Evolutionary conservation across 2,888 invertebrate genomes (phyloP).

Genomic region (Phortica okadai): DNA sequence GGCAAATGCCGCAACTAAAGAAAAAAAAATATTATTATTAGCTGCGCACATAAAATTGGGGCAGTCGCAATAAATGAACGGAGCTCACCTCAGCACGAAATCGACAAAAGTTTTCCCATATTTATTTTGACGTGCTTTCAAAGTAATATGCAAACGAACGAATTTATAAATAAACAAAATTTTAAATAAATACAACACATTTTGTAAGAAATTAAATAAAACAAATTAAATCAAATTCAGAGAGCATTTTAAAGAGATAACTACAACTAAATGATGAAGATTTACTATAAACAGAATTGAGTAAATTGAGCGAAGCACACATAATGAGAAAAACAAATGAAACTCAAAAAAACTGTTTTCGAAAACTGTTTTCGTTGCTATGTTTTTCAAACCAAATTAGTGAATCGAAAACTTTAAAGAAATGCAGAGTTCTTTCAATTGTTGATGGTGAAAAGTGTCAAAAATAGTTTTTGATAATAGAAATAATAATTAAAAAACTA

Average conservation of each 20-base stretch:
- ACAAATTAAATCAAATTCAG: not conserved
- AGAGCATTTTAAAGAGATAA: not conserved
- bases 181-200: not conserved
- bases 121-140: not conserved
- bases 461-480: too few relatives aligned
- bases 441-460: too few relatives aligned
- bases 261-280: not conserved
- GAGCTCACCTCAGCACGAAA: not conserved
- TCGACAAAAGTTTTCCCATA: not conserved
- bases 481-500: too few relatives aligned
- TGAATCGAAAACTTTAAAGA: too few relatives aligned
- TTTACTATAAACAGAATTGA: not conserved
- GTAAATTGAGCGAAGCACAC: not conserved
- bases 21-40: not conserved
- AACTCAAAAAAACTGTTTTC: not conserved
- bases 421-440: too few relatives aligned
- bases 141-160: not conserved
- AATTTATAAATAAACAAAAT: slow-evolving; percentile 21
- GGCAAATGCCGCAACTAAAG: not conserved
- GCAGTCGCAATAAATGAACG: not conserved
- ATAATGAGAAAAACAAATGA: not conserved
- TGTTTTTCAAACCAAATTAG: too few relatives aligned
- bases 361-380: too few relatives aligned
- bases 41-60: slow-evolving; percentile 7
- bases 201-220: not conserved